Conservation (phyloP, 2,797 vertebrate species). For the Peromyscus eremicus region DNA sequence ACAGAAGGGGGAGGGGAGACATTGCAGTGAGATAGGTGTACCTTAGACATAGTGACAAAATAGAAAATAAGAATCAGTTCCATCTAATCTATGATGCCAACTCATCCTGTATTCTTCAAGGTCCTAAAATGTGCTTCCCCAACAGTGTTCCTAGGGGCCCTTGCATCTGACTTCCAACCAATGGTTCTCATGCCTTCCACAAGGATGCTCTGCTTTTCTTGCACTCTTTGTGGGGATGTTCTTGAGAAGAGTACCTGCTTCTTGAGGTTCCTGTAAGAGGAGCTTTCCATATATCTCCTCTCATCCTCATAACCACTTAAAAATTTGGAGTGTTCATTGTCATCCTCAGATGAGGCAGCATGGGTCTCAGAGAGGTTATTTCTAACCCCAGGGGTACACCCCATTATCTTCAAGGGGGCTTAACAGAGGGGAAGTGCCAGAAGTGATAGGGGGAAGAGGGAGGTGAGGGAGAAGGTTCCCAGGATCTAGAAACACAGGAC, state of each 20-base stretch:
- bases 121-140: not conserved
- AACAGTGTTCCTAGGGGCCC: too few species aligned
- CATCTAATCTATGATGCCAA: not conserved
- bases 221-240: not conserved
- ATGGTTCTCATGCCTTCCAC: not conserved
- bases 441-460: not conserved
- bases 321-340: not conserved
- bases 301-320: not conserved
- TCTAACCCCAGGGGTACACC: not conserved
- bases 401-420: not conserved
- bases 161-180: not conserved
- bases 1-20: not conserved
- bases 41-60: not conserved
- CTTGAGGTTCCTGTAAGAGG: too few species aligned
- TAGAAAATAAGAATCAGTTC: not conserved
- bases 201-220: not conserved
- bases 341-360: not conserved
- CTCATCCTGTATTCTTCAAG: too few species aligned
- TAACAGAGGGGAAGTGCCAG: fast-evolving
- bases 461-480: not conserved
- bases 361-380: not conserved
- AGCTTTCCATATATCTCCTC: not conserved
- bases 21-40: not conserved
- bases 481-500: not conserved
- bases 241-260: not conserved